phyloP scores from a whole-genome alignment of 2,888 invertebrate species.

The Meghimatium bilineatum region DNA sequence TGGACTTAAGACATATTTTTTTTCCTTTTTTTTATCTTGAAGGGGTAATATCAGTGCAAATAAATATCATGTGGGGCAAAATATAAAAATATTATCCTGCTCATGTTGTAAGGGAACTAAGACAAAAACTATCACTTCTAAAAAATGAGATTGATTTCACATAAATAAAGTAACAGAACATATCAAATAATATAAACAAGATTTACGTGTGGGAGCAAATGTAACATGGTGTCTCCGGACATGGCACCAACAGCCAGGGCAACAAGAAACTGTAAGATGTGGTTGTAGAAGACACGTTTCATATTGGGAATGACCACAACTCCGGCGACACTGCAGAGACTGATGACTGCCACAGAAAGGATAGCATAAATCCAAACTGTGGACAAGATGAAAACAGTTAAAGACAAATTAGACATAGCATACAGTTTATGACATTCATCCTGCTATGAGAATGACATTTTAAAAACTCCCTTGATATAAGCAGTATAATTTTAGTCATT shows the following conservation, averaged over 20 bases:
- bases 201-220: conserved; percentile 85
- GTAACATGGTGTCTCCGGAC: conserved; percentile 92
- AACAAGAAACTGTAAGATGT: conserved; percentile 91
- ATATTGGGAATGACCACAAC: conserved; percentile 93
- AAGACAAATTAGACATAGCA: too few species aligned
- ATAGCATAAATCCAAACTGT: conserved; percentile 90
- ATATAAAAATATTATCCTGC: too few species aligned
- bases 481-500: not conserved
- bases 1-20: too few species aligned
- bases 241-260: conserved; percentile 94
- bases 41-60: too few species aligned
- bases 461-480: too few species aligned
- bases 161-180: not conserved
- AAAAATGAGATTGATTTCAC: not conserved
- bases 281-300: conserved; percentile 88
- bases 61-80: too few species aligned
- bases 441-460: too few species aligned
- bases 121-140: too few species aligned
- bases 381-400: conserved; percentile 13
- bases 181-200: not conserved
- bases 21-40: too few species aligned
- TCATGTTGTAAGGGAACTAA: too few species aligned
- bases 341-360: conserved; percentile 87
- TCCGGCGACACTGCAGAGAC: conserved; percentile 90
- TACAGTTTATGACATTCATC: not conserved